Base-by-base conservation (phyloP, 2,888 invertebrate genomes). In the Protophormia terraenovae region DNA sequence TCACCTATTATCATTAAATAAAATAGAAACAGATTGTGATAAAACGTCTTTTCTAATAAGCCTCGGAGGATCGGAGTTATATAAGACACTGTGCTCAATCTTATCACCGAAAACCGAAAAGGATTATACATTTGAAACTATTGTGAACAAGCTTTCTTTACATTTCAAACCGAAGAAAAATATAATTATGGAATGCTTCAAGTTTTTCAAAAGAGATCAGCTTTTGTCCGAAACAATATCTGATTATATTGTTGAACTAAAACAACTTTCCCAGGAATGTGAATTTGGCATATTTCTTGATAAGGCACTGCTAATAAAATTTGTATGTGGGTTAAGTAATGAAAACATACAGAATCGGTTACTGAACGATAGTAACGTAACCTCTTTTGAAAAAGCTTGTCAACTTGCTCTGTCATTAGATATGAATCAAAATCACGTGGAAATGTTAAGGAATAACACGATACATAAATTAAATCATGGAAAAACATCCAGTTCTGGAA, bases 131-230 rank as follows among this genome's bases (percentile, higher is more conserved):
- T 53, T 29, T 29, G 53, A 71, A 10, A 8, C 8, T 14, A 71
- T 55, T n/a, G 22, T 53, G n/a, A 22, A 22, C n/a, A 35, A n/a
- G 32, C 19, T 71, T 10, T 10, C 4, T 24, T 2, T 2, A 41
- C 67, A 71, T 55, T 71, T 53, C 19, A 53, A 71, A 67, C 67
- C 67, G 27, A 16, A 47, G 12, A 67, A 47, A 29, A 67, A 67
- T 29, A 16, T 67, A 7, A 53, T 53, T 24, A 16, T 53, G 22
- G 41, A 62, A 7, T 38, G 62, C 8, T 35, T 60, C 32, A 60
- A 41, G 12, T 69, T 69, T 53, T 71, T 71, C 27, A 71, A 71
- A 53, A 55, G 71, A 41, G 71, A 71, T 8, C 35, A 71, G 24
- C 32, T 55, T n/a, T 12, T 8, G n/a, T 53, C 38, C 1, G 69